phyloP scores from a whole-genome alignment of 2,888 invertebrate species.

The Sabatieria punctata region DNA sequence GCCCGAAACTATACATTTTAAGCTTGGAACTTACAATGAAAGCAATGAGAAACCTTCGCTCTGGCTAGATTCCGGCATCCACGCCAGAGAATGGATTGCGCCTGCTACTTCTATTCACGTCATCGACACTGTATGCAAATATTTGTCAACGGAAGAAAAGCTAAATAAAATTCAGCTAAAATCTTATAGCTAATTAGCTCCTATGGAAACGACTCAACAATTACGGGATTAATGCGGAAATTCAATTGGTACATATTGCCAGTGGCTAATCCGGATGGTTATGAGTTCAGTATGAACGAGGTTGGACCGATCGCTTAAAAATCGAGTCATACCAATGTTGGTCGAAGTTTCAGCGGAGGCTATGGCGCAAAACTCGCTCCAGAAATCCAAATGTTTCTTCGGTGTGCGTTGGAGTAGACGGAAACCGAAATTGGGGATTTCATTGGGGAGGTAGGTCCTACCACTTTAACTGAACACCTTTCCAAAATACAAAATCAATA shows the following conservation, averaged over 20 bases:
- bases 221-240: too few relatives aligned
- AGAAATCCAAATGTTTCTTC: neutral
- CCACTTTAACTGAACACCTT: too few relatives aligned
- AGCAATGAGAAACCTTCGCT: neutral
- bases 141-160: too few relatives aligned
- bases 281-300: neutral
- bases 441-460: too few relatives aligned
- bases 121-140: too few relatives aligned
- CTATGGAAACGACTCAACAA: too few relatives aligned
- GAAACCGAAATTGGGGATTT: neutral
- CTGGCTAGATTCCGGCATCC: neutral
- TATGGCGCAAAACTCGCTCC: neutral
- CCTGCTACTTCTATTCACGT: neutral
- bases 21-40: neutral
- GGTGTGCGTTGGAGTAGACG: neutral
- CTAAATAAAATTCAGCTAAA: too few relatives aligned
- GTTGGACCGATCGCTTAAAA: neutral
- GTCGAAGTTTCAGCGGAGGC: neutral
- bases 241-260: neutral
- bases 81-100: neutral
- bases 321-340: neutral
- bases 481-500: too few relatives aligned
- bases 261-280: neutral
- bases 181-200: too few relatives aligned
- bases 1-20: neutral